These are phyloP conservation scores for Heliopora coerulea DNA, from an alignment of 92 coral and sea anemone species.

Conservation along the genomic window DNA sequence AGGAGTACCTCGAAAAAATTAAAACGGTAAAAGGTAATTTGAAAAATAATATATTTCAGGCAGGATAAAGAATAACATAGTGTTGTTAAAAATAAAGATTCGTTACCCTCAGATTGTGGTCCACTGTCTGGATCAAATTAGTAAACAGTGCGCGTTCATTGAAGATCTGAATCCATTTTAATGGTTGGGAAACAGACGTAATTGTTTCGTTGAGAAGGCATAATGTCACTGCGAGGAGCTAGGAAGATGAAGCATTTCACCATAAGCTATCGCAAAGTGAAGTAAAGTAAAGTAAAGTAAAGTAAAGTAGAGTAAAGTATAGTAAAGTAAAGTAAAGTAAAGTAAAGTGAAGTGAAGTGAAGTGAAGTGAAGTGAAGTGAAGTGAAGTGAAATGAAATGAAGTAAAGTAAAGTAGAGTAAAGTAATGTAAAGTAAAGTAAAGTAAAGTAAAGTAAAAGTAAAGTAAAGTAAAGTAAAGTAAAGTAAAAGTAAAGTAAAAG, in stretches of 20 bases:
- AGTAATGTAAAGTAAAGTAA: conserved; percentile 3
- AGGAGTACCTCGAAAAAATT: too few species aligned
- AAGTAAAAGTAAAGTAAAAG: conserved; percentile 1
- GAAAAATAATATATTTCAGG: too few species aligned
- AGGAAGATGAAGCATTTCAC: background rate
- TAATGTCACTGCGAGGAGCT: conserved; percentile 88
- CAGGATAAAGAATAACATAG: background rate
- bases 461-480: background rate
- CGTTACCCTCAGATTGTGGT: conserved; percentile 79
- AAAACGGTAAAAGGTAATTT: too few species aligned
- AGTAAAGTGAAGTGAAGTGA: background rate
- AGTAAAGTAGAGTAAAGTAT: background rate
- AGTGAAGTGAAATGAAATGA: background rate
- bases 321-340: background rate
- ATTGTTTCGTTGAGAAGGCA: conserved; percentile 88
- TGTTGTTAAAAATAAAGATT: background rate
- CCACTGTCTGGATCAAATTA: conserved; percentile 77
- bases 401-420: background rate
- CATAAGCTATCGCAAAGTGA: background rate
- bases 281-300: background rate
- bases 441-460: conserved; percentile 2
- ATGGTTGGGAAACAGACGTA: conserved; percentile 81
- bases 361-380: background rate
- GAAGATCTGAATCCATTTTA: conserved; percentile 93
- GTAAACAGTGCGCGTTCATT: conserved; percentile 98